Conservation (phyloP, 2,113 vertebrate genomes). For the Coreoperca whiteheadi region DNA sequence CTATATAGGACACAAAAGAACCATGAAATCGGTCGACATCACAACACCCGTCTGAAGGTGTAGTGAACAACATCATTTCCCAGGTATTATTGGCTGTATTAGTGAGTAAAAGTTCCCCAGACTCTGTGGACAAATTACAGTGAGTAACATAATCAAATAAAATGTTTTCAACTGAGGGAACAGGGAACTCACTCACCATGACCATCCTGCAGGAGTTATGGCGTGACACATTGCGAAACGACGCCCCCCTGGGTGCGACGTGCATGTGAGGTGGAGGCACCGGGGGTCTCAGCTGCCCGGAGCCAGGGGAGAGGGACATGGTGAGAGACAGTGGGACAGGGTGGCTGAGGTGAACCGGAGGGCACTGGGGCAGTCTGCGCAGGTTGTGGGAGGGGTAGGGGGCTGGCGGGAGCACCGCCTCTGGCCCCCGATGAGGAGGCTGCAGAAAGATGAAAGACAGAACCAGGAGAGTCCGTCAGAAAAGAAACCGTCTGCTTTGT, state of each 20-base stretch:
- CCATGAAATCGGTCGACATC: constrained; percentile 56
- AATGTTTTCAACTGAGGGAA: constrained; percentile 51
- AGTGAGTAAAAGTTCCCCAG: constrained; percentile 35
- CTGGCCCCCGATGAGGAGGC: constrained; percentile 73
- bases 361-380: constrained; percentile 81
- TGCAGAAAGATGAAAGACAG: constrained; percentile 64
- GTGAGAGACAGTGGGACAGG: constrained; percentile 78
- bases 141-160: constrained; percentile 50
- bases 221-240: constrained; percentile 58
- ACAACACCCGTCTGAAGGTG: constrained; percentile 46
- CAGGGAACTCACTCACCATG: constrained; percentile 75
- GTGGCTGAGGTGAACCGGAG: constrained; percentile 81
- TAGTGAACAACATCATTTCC: constrained; percentile 44
- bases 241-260: constrained; percentile 63
- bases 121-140: constrained; percentile 25
- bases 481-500: constrained; percentile 52
- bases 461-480: constrained; percentile 34
- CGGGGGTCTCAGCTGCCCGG: constrained; percentile 61
- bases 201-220: constrained; percentile 80
- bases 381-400: constrained; percentile 76
- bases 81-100: constrained; percentile 37
- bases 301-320: constrained; percentile 62
- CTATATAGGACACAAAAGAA: constrained; percentile 59
- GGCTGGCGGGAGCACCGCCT: constrained; percentile 56
- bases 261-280: constrained; percentile 67